These are phyloP conservation scores for Nibea albiflora DNA, from an alignment of 2,113 vertebrate genomes.

Conservation along the genomic window DNA sequence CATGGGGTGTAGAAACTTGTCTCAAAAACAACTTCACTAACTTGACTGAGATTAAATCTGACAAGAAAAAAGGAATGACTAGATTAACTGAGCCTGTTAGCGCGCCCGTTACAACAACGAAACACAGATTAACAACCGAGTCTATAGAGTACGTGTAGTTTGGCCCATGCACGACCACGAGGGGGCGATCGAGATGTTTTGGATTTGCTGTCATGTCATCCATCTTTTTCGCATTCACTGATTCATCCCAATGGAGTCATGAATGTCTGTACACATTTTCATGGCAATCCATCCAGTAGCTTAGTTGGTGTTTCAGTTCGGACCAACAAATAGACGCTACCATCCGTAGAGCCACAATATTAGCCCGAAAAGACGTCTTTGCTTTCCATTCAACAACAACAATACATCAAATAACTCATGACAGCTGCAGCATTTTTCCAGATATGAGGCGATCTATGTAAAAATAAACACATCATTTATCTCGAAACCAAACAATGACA, in stretches of 20 bases:
- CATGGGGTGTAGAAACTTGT: background rate
- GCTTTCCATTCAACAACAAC: constrained; percentile 14
- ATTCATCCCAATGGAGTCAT: too few relatives aligned
- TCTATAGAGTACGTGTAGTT: too few relatives aligned
- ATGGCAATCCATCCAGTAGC: background rate
- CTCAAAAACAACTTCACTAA: background rate
- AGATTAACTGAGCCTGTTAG: too few relatives aligned
- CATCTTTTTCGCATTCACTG: too few relatives aligned
- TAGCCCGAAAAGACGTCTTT: background rate
- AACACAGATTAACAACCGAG: background rate
- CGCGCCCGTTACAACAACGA: background rate
- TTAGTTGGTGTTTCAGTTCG: background rate
- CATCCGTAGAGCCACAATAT: background rate
- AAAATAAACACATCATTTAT: constrained; percentile 28
- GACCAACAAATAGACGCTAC: background rate
- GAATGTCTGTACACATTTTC: background rate
- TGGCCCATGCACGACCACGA: too few relatives aligned
- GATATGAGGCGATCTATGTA: background rate
- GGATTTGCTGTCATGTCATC: too few relatives aligned
- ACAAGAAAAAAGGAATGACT: too few relatives aligned
- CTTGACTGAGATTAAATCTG: too few relatives aligned
- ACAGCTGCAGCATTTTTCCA: constrained; percentile 2
- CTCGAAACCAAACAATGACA: background rate
- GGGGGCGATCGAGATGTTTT: too few relatives aligned
- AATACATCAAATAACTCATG: background rate